Conservation (phyloP, 37 sponge, comb jelly and placozoan genomes). For the Aphrocallistes beatrix region DNA sequence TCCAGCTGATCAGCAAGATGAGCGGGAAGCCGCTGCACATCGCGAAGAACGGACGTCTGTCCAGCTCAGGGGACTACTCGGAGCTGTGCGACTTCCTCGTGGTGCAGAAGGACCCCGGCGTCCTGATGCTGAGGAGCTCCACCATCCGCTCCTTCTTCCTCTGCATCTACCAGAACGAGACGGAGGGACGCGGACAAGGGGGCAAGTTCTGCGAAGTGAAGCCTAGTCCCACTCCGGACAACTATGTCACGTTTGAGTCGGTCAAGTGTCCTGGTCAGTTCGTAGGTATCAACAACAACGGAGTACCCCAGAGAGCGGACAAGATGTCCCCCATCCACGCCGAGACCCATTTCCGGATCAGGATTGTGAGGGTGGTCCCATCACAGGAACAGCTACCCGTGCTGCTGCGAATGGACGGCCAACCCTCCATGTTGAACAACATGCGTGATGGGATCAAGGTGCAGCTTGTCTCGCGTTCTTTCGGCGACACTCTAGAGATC, state of each 20-base stretch:
- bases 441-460: neutral
- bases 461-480: neutral
- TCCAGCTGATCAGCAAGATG: slow-evolving; percentile 5
- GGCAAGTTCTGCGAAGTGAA: neutral
- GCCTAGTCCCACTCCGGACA: neutral
- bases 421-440: neutral
- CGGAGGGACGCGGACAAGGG: neutral
- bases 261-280: neutral
- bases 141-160: neutral
- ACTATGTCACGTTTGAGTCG: neutral
- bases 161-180: neutral
- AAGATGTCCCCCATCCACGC: neutral
- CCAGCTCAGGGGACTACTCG: neutral
- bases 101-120: neutral
- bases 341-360: neutral
- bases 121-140: neutral
- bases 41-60: neutral
- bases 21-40: neutral
- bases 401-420: neutral
- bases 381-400: neutral
- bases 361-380: neutral
- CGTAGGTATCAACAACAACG: neutral
- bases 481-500: neutral
- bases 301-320: neutral
- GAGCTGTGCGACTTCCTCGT: neutral